Evolutionary conservation across 2,888 invertebrate species (phyloP), one percentile per base, ranked within the genome.

Genomic region (Drosophila nigricruria): DNA sequence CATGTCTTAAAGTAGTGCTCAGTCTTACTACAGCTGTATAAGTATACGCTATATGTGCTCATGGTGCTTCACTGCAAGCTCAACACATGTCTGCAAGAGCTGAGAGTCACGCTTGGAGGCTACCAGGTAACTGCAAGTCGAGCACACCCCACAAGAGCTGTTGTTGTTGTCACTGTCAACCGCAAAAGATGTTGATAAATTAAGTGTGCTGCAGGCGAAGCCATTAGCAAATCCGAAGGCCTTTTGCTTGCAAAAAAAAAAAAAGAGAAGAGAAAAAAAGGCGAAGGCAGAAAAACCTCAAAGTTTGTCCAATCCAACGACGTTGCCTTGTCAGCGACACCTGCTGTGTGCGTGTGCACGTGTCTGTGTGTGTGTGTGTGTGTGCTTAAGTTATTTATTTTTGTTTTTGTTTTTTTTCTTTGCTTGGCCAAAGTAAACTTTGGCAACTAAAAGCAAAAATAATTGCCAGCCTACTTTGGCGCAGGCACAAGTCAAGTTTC

Each of bases 181-280:
- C 73, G 50, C 86, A 73, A 70, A 72, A 60, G 64, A 73, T 70
- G 78, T 73, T 86, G 81, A 85, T 88, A 75, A 86, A 88, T 88
- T 73, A 82, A 77, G 73, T 73, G 67, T 54, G 70, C 62, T 73
- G 73, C 85, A 83, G 40, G 65, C 49, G 57, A 72, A 70, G 63
- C 63, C 76, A 79, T 80, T 81, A 79, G 66, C 53, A 67, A 77
- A 69, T 65, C 63, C 80, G 54, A 60, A 66, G 60, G 65, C 56
- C 54, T 40, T 63, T 62, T 45, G 49, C 38, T 23, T 10, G 52
- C 61, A 42, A 23, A 27, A 34, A 43, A 30, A 12, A 30, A 18
- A 3, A 3, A n/a, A 8, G 23, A 25, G 20, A 6, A 6, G 12
- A 5, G 10, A n/a, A 47, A 47, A 49, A 49, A 32, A 18, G 47